Evolutionary conservation across 2,888 invertebrate genomes (phyloP).

Genomic region (Salpingus planirostris): DNA sequence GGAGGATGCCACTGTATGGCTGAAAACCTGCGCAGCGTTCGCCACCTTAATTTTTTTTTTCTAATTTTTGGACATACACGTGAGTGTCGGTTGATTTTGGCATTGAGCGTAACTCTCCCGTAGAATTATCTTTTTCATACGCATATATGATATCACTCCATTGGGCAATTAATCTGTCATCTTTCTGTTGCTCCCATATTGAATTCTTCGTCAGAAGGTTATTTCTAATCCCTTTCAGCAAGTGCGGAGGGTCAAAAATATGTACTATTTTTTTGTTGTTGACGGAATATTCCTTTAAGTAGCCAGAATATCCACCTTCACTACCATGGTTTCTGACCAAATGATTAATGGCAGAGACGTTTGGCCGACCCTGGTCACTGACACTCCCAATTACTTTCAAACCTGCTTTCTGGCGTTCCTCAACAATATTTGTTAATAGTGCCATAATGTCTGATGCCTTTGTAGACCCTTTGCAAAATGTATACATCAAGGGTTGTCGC

Average conservation of each 20-base stretch:
- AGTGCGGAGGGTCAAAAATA: constrained; percentile 8
- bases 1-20: constrained; percentile 7
- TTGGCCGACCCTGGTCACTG: constrained; percentile 6
- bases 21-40: constrained; percentile 9
- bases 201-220: constrained; percentile 1
- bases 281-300: constrained; percentile 2
- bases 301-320: not conserved
- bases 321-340: constrained; percentile 1
- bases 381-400: constrained; percentile 6
- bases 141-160: constrained; percentile 5
- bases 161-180: constrained; percentile 1
- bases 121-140: constrained; percentile 5
- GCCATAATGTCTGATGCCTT: constrained; percentile 2
- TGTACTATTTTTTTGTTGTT: constrained; percentile 7
- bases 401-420: constrained; percentile 5
- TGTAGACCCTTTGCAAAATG: constrained; percentile 4
- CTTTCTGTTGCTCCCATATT: not conserved
- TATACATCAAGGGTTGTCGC: constrained; percentile 9
- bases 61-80: constrained; percentile 1
- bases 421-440: constrained; percentile 1
- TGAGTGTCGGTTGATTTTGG: constrained; percentile 6
- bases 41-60: constrained; percentile 13
- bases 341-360: constrained; percentile 5
- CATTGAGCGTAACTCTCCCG: constrained; percentile 2
- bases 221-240: not conserved